Base-by-base conservation (phyloP, 2,797 vertebrate genomes). In the Ataeniobius toweri region DNA sequence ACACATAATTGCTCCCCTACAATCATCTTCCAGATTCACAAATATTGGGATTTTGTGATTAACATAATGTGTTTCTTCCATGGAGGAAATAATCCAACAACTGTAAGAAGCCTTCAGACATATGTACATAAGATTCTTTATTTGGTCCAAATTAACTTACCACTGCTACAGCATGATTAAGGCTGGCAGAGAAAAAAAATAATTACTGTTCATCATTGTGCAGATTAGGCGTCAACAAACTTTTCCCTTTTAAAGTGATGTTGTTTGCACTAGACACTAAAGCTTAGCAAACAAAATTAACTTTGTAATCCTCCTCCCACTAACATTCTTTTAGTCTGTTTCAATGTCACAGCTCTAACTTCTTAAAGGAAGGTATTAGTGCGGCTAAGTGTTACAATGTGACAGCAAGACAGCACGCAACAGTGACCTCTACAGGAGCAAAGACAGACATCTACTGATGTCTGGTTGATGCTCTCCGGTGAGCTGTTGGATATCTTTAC, bases 31-130 rank as follows among this genome's bases (percentile, higher is more conserved):
- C 80, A 96, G 96, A 97, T 95, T 96, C 96, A 96, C 95, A 97
- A 97, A 98, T 96, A 96, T 95, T 95, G 95, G 97, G 97, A 97
- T 98, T 98, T 98, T 95, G 95, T 95, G 96, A 98, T 98, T 98
- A 98, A 96, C 96, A 96, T 96, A 96, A 97, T 96, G 94, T 95
- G 96, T 95, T 95, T 97, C 96, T 96, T 96, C 96, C 95, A 96
- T 94, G 96, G 96, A 81, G 96, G 95, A 96, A 92, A 89, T 97
- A 96, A 97, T 97, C 96, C 97, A 95, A 93, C 87, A 92, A 92
- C 90, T 93, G 83, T 89, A 88, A 94, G 91, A 94, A 83, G 91
- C 89, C 91, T 94, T 93, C 89, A 93, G 93, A 95, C 91, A 93
- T 93, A 91, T 93, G 91, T 95, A 95, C 88, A 90, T 89, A 91